Evolutionary conservation across 2,797 vertebrate species (phyloP).

Genomic region (Xenops minutus): DNA sequence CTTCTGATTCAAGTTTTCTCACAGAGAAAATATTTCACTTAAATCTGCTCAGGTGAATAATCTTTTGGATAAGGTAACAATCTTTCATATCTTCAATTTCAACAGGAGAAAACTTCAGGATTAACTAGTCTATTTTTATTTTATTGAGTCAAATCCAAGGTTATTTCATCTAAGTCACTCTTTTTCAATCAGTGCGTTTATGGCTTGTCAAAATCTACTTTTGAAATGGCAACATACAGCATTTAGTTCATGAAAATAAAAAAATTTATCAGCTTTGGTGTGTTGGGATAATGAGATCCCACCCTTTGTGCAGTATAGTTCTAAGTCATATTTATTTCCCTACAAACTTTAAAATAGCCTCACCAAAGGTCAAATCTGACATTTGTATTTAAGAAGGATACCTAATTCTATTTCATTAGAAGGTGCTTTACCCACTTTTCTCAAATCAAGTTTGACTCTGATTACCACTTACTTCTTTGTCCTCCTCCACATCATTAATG

Average conservation of each 20-base stretch:
- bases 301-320: background rate
- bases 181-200: background rate
- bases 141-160: background rate
- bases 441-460: conserved; percentile 44
- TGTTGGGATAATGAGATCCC: background rate
- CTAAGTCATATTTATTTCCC: conserved; percentile 7
- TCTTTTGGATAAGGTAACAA: background rate
- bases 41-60: background rate
- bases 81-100: background rate
- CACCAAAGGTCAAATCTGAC: conserved; percentile 22
- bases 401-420: conserved; percentile 45
- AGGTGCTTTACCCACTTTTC: background rate
- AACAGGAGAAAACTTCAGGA: background rate
- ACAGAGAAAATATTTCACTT: background rate
- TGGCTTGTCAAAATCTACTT: background rate
- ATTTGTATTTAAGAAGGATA: conserved; percentile 23
- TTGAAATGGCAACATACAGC: background rate
- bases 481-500: conserved; percentile 38
- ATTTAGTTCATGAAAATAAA: background rate
- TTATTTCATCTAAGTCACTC: background rate
- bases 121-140: background rate
- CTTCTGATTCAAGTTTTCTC: background rate
- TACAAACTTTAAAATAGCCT: conserved; percentile 34
- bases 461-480: conserved; percentile 25
- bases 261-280: background rate